phyloP scores from a whole-genome alignment of 2,888 invertebrate species.

The Caenorhabditis uteleia region DNA sequence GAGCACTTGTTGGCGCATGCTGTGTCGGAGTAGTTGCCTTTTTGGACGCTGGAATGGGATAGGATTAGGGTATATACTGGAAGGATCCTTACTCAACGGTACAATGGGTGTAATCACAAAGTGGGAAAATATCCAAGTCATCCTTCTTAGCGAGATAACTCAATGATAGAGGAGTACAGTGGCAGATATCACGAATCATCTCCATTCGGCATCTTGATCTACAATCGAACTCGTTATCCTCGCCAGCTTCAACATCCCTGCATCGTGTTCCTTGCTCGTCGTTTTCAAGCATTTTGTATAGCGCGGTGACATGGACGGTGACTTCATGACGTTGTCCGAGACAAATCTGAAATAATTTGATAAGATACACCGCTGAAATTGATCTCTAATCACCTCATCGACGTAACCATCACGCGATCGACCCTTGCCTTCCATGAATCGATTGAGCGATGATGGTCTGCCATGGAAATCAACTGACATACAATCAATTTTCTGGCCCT shows the following conservation, averaged over 20 bases:
- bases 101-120: constrained; percentile 66
- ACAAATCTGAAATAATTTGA: constrained; percentile 53
- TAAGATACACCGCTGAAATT: background rate
- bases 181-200: constrained; percentile 63
- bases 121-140: constrained; percentile 55
- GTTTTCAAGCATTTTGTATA: constrained; percentile 66
- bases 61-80: background rate
- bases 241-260: constrained; percentile 60
- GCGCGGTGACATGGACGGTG: constrained; percentile 60
- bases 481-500: constrained; percentile 60
- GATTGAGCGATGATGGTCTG: constrained; percentile 60
- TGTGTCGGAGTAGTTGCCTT: constrained; percentile 61
- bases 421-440: constrained; percentile 68
- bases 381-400: constrained; percentile 50
- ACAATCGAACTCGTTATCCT: constrained; percentile 66
- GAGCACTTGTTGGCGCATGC: constrained; percentile 62
- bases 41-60: constrained; percentile 51
- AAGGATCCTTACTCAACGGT: constrained; percentile 49
- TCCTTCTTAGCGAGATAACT: constrained; percentile 58
- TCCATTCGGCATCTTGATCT: constrained; percentile 63
- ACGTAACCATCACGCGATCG: constrained; percentile 62
- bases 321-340: constrained; percentile 63
- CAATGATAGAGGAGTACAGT: constrained; percentile 62
- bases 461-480: constrained; percentile 69
- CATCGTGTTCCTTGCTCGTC: constrained; percentile 67